phyloP scores from a whole-genome alignment of 2,797 vertebrate species.

The Lutjanus argentimaculatus region DNA sequence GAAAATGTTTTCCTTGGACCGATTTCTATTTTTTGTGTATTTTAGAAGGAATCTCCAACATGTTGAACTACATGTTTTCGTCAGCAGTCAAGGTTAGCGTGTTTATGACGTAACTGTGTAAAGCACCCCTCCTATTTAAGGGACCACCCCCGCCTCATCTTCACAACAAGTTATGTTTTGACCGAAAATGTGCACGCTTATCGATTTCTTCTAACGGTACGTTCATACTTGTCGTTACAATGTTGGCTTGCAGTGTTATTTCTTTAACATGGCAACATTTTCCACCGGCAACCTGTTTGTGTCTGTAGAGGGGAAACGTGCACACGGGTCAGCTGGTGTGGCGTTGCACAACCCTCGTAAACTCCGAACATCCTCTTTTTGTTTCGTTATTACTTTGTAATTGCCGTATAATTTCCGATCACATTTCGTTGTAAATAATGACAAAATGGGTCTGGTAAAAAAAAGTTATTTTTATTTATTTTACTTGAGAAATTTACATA shows the following conservation, averaged over 20 bases:
- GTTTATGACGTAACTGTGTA: constrained; percentile 14
- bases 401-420: background rate
- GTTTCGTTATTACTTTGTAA: background rate
- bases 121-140: background rate
- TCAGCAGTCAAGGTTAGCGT: background rate
- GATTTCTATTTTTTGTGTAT: too few species aligned
- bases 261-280: background rate
- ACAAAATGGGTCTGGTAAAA: background rate
- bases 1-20: too few species aligned
- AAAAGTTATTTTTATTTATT: background rate
- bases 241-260: rapidly evolving
- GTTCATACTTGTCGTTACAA: background rate
- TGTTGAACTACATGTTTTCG: background rate
- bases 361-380: rapidly evolving
- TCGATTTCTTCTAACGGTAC: background rate
- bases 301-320: background rate
- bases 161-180: constrained; percentile 3
- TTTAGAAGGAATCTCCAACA: too few species aligned
- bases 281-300: rapidly evolving
- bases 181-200: background rate
- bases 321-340: background rate
- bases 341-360: background rate
- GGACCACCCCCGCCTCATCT: background rate
- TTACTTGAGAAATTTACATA: background rate
- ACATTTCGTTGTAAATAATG: background rate